Evolutionary conservation across 35 echinoderm and acorn worm species (phyloP).

Genomic region (Apostichopus parvimensis): DNA sequence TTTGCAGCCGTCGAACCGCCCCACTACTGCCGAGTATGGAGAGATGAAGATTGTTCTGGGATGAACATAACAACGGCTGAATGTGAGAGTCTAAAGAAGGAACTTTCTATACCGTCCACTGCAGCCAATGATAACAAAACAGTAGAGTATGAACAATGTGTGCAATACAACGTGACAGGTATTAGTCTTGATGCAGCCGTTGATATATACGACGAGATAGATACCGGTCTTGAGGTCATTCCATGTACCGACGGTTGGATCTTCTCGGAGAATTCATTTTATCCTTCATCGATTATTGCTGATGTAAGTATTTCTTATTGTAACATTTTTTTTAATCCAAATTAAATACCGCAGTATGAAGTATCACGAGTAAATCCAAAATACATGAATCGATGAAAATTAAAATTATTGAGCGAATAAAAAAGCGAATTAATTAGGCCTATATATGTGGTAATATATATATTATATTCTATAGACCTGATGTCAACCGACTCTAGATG

Average conservation of each 20-base stretch:
- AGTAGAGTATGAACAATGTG: neutral
- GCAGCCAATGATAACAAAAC: neutral
- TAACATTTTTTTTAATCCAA: neutral
- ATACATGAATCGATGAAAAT: too few relatives aligned
- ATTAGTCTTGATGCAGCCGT: neutral
- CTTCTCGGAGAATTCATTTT: neutral
- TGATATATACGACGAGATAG: neutral
- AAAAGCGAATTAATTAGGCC: too few relatives aligned
- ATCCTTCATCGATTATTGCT: neutral
- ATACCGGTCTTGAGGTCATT: neutral
- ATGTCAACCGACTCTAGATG: too few relatives aligned
- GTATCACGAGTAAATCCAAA: too few relatives aligned
- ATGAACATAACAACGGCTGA: neutral
- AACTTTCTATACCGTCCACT: neutral
- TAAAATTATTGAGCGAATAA: too few relatives aligned
- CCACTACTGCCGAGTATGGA: conserved; percentile 2
- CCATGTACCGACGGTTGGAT: neutral
- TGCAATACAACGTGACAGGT: neutral
- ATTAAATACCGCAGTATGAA: too few relatives aligned
- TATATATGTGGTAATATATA: too few relatives aligned
- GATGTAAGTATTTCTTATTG: neutral
- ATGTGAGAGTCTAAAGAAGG: conserved; percentile 1
- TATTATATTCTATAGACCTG: too few relatives aligned
- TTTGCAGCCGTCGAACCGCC: neutral
- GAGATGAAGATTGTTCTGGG: neutral